Conservation (phyloP, 2,888 invertebrate genomes). For the Drosophila mulleri region DNA sequence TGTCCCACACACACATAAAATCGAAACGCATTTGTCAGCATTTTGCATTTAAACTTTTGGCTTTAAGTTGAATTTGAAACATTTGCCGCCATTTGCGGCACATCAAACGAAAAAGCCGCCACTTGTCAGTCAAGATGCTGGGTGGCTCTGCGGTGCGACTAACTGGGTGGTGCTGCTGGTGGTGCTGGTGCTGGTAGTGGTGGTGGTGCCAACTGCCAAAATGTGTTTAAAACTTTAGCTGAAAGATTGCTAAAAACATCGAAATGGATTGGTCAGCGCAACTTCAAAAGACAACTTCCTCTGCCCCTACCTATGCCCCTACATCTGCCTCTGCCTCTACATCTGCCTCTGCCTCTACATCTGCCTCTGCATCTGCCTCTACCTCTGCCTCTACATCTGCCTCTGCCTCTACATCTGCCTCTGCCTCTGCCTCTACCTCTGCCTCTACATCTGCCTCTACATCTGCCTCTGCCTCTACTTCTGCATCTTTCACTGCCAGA, state of each 20-base stretch:
- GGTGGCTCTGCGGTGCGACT: neutral
- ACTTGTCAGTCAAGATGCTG: conserved; percentile 31
- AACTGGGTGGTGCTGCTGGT: neutral
- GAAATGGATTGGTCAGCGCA: conserved; percentile 13
- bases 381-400: neutral
- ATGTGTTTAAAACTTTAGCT: conserved; percentile 9
- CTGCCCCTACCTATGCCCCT: neutral
- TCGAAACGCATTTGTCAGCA: conserved; percentile 76
- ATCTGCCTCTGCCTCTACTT: neutral
- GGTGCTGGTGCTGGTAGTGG: neutral
- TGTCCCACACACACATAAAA: conserved; percentile 15
- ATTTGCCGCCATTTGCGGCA: conserved; percentile 66
- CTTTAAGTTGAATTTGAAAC: conserved; percentile 60
- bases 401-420: neutral
- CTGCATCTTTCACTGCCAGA: neutral
- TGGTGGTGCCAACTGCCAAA: conserved; percentile 4
- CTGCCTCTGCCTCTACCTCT: neutral
- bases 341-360: neutral
- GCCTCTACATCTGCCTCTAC: neutral
- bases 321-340: neutral
- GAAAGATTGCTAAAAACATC: neutral
- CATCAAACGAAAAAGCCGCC: conserved; percentile 46
- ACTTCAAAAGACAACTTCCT: conserved; percentile 5
- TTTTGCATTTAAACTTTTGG: conserved; percentile 72
- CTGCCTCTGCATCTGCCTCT: neutral